Conservation (phyloP, 2,888 invertebrate species). For the Anarsia innoxiella region DNA sequence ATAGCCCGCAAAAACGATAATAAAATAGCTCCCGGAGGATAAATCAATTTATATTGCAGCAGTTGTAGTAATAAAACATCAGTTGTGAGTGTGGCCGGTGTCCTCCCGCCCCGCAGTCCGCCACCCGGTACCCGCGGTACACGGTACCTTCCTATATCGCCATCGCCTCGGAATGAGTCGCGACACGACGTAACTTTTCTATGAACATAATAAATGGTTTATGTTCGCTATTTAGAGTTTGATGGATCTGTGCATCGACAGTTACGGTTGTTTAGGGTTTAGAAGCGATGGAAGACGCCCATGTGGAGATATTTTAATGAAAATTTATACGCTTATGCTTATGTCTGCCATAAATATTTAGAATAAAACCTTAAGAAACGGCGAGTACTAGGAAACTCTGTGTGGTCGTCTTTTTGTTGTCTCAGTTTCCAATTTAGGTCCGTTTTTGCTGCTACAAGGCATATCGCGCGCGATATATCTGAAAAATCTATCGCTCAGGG, state of each 20-base stretch:
- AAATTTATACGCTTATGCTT: slow-evolving; percentile 6
- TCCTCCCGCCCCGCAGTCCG: background rate
- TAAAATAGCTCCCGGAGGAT: slow-evolving; percentile 1
- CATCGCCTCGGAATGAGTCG: background rate
- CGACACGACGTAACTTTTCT: slow-evolving; percentile 7
- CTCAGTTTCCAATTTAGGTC: no score
- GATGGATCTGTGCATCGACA: slow-evolving; percentile 12
- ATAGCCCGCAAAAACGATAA: background rate
- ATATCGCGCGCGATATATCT: no score
- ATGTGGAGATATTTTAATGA: slow-evolving; percentile 8
- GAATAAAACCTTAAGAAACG: no score
- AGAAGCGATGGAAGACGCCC: background rate
- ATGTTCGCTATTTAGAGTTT: slow-evolving; percentile 13
- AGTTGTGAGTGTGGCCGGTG: background rate
- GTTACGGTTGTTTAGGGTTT: slow-evolving; percentile 9
- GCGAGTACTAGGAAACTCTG: no score
- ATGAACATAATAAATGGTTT: slow-evolving; percentile 13
- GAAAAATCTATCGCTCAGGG: no score
- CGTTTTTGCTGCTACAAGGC: no score
- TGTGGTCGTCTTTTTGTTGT: no score
- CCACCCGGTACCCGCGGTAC: background rate
- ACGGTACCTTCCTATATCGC: no score
- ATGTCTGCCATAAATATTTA: slow-evolving; percentile 6
- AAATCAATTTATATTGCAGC: slow-evolving; percentile 7
- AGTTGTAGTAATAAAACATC: slow-evolving; percentile 3